Percentiles rank a stretch among this genome's conserved stretches.
Conservation (phyloP, 37 sponge, comb jelly and placozoan genomes). For the Mnemiopsis leidyi region DNA sequence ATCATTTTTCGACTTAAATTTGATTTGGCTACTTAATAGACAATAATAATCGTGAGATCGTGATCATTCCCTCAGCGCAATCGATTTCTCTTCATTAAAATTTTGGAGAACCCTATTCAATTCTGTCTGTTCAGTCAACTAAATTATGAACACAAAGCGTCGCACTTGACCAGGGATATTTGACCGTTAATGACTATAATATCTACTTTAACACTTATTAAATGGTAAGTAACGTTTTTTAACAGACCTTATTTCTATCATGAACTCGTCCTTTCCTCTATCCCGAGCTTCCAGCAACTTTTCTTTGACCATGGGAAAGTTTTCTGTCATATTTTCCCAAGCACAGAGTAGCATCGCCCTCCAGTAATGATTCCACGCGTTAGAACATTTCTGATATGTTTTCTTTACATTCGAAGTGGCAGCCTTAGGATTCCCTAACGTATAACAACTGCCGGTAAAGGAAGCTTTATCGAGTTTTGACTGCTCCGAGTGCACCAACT, state of each 20-base stretch:
- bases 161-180: no score
- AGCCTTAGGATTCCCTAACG: not conserved
- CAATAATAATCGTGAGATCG: no score
- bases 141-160: no score
- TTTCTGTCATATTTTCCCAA: not conserved
- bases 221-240: no score
- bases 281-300: not conserved
- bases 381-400: not conserved
- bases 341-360: not conserved
- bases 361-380: not conserved
- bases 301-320: not conserved
- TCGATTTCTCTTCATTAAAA: no score
- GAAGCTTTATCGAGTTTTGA: not conserved
- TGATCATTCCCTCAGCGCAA: no score
- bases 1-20: no score
- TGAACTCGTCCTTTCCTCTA: not conserved
- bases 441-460: not conserved
- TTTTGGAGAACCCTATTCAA: no score
- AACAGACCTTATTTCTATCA: not conserved
- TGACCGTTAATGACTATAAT: no score
- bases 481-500: not conserved
- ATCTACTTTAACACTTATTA: no score
- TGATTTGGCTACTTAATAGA: no score
- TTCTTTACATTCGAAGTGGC: not conserved
- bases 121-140: no score